Evolutionary conservation across 2,888 invertebrate genomes (phyloP), one percentile per base, ranked within the genome.

Genomic region (Creontiades dilutus): DNA sequence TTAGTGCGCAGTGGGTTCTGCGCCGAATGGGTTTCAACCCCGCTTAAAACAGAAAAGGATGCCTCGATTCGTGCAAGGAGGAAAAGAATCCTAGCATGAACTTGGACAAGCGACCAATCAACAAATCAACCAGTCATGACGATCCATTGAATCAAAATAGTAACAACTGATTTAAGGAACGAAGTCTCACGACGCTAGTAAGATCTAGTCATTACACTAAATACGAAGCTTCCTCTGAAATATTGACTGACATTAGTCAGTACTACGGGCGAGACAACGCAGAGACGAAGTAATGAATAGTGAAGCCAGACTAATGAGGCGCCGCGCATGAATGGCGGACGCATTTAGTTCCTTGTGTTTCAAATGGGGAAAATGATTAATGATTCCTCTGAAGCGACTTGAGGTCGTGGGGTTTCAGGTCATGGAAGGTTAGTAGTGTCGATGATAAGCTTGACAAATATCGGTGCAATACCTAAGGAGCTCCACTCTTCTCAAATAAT

Each of bases 301-400:
- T 68, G 23, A 68, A 68, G 68, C 23, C 68, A 23, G 23, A 68
- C 68, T 68, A 23, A 68, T 23, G 68, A 68, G 23, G 23, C 27
- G 68, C 68, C 19, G 27, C 23, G 23, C 68, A 68, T 68, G 68
- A 27, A 68, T 23, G 68, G 68, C 16, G 27, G 68, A 68, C 68
- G 68, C 19, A 68, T 68, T 68, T 68, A 68, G 68, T 23, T 27
- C 68, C 68, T 68, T 68, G n/a, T 68, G 68, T 68, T 68, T 19
- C 19, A 61, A 68, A 68, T 23, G 68, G 27, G 68, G 68, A 68
- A 68, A 68, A 68, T 68, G 68, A 68, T 68, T 68, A 68, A 68
- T 68, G 68, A 68, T 68, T 12, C 27, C 68, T 68, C 5, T 19
- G 12, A 5, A 68, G 68, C 68, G 27, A 68, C 68, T 23, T 61